Evolutionary conservation across 2,113 vertebrate species (phyloP).

Genomic region (Phalacrocorax aristotelis): DNA sequence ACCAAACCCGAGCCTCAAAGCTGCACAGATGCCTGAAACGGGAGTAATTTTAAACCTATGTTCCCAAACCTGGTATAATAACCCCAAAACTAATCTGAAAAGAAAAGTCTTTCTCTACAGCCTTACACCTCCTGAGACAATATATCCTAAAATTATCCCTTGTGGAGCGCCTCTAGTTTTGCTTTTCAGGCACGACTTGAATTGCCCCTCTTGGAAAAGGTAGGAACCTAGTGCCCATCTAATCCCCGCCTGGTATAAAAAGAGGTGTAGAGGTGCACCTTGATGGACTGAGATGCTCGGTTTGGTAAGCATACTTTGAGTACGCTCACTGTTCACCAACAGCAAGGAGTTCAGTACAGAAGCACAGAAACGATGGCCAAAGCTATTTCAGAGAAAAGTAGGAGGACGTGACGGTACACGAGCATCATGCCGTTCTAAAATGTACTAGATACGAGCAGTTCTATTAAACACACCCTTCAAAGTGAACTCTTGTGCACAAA

Average conservation of each 20-base stretch:
- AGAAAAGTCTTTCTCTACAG: background rate
- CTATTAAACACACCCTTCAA: background rate
- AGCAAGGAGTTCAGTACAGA: background rate
- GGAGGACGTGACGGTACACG: background rate
- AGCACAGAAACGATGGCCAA: background rate
- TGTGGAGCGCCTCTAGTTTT: background rate
- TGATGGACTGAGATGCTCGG: background rate
- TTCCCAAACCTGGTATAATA: background rate
- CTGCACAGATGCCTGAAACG: background rate
- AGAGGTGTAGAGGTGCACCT: background rate
- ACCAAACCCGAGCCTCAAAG: background rate
- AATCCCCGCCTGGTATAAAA: background rate
- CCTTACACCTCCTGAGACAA: background rate
- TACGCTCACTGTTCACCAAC: background rate
- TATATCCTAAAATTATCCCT: background rate
- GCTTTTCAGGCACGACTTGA: background rate
- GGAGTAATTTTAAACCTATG: background rate
- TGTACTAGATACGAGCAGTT: background rate
- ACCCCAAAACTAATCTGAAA: background rate
- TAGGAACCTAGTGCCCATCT: background rate
- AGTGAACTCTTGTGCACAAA: background rate
- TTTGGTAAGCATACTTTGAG: background rate
- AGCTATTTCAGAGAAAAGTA: background rate
- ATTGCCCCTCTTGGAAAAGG: background rate
- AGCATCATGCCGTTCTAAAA: background rate